Evolutionary conservation across 2,888 invertebrate species (phyloP).

Genomic region (Watsonalla binaria): DNA sequence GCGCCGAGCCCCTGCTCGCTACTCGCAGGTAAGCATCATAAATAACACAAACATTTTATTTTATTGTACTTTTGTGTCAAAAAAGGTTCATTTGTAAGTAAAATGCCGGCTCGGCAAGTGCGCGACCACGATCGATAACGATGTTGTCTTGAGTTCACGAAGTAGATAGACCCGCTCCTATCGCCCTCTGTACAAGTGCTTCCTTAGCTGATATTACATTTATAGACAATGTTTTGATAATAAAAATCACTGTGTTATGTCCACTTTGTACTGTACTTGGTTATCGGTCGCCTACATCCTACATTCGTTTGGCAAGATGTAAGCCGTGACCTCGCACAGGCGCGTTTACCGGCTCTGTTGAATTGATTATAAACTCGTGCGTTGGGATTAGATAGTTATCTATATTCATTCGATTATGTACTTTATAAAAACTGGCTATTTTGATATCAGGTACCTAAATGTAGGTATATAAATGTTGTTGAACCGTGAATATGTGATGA

Average conservation of each 20-base stretch:
- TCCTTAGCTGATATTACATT: constrained; percentile 34
- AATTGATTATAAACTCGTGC: background rate
- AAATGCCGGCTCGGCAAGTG: constrained; percentile 46
- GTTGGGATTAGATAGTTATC: background rate
- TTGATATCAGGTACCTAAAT: too few relatives aligned
- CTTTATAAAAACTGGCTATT: background rate
- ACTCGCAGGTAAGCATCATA: constrained; percentile 51
- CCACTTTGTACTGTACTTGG: constrained; percentile 8
- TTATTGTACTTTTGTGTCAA: constrained; percentile 44
- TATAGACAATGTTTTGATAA: constrained; percentile 31
- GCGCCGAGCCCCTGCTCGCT: constrained; percentile 43
- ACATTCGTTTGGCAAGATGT: constrained; percentile 4
- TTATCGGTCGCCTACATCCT: constrained; percentile 7
- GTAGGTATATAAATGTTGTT: background rate
- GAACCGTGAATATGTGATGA: constrained; percentile 14
- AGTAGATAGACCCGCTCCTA: constrained; percentile 40
- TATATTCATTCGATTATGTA: background rate
- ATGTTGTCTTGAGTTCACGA: constrained; percentile 56
- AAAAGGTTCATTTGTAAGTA: constrained; percentile 36
- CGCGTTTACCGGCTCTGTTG: background rate
- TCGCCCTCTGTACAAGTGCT: constrained; percentile 35
- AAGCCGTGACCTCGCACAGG: background rate
- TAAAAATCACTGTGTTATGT: constrained; percentile 11
- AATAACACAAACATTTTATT: constrained; percentile 13
- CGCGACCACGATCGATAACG: constrained; percentile 71